Percentiles rank a stretch among this genome's conserved stretches.
These are phyloP conservation scores for Procambarus virginalis DNA, from an alignment of 1,140 invertebrate species.

Conservation along the genomic window DNA sequence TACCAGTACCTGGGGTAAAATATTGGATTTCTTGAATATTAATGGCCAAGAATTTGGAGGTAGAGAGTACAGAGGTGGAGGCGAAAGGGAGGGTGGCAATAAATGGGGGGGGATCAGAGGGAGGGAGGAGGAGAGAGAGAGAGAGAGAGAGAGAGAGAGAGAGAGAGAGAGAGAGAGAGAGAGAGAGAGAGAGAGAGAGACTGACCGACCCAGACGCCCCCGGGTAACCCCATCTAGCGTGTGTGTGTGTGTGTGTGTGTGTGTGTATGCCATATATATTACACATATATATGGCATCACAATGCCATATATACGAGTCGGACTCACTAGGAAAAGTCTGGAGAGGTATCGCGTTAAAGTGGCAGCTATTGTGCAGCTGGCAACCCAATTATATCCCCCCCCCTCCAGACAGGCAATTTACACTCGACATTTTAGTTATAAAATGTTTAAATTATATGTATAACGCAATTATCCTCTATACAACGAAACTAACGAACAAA, in stretches of 20 bases:
- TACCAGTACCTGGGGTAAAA: background rate
- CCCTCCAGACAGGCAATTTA: background rate
- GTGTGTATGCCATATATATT: background rate
- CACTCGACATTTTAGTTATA: too few species aligned
- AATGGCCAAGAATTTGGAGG: background rate
- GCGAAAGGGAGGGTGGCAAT: background rate
- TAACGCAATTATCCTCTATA: too few species aligned
- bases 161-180: background rate
- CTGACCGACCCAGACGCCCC: background rate
- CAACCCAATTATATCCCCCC: background rate
- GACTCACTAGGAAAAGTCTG: background rate
- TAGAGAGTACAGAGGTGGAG: background rate
- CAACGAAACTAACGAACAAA: too few species aligned
- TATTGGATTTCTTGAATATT: background rate
- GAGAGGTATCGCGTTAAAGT: too few species aligned
- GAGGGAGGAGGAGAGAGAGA: background rate
- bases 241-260: background rate
- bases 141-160: too few species aligned
- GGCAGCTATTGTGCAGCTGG: too few species aligned
- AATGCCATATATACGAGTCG: background rate
- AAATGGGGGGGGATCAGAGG: background rate
- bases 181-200: background rate
- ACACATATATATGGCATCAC: background rate
- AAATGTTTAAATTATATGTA: too few species aligned
- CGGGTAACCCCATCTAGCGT: background rate